Base-by-base conservation (phyloP, 2,113 vertebrate genomes). In the Rhinogobius similis region DNA sequence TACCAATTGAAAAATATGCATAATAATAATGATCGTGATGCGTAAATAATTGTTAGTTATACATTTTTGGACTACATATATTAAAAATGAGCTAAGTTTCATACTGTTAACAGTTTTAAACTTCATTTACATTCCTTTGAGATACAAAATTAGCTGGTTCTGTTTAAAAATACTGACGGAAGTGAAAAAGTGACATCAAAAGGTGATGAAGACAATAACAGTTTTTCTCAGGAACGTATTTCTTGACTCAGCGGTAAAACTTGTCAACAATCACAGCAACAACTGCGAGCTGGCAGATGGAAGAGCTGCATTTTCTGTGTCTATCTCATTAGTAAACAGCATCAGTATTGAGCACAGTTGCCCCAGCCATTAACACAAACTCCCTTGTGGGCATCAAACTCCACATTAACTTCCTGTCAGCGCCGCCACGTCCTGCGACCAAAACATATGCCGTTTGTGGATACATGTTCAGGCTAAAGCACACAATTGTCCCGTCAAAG, bases 291-390 rank as follows among this genome's bases (percentile, higher is more conserved):
- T 41, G 67, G 76, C 83, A 83, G 77, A 82, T 82, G 79, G 77
- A 80, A 67, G 10, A 29, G 27, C 43, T 6, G 27, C 24, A 16
- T 52, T 68, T 41, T 67, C 58, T 29, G 27, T 68, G 64, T 76
- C 70, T 16, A 72, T 65, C 70, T 79, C 82, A 87, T 86, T 86
- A 76, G 68, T 68, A 73, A 82, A 75, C 75, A 72, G 64, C 67
- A 71, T 73, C 67, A 50, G 68, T 27, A 73, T 61, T 26, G 69
- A 16, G 55, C 65, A 55, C 61, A 66, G 77, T 77, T 74, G 61
- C 75, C 75, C 65, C 29, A 1, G 65, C 62, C 78, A 82, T 83
- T 71, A 85, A 70, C 62, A 52, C 55, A 82, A 78, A 82, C 72
- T 66, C 65, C 72, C 78, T 82, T 13, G 44, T n/a, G 67, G 82